Percentiles rank a stretch among this genome's conserved stretches.
Conservation (phyloP, 2,113 vertebrate species). For the Paracanthobrama guichenoti region DNA sequence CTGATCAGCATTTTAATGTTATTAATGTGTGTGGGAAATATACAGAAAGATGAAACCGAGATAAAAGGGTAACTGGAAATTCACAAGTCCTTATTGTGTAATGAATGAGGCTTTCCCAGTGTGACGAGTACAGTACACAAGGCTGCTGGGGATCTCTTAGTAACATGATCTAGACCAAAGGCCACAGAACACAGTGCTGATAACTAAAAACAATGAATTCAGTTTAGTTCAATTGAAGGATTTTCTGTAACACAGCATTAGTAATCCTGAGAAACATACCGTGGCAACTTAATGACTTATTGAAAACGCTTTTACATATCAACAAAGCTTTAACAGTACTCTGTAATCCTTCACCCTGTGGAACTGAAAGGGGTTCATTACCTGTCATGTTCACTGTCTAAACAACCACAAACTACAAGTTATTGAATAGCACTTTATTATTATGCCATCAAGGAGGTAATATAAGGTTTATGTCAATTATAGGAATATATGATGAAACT, state of each 20-base stretch:
- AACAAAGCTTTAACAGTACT: neutral
- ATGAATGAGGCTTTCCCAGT: slow-evolving; percentile 4
- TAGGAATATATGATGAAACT: slow-evolving; percentile 2
- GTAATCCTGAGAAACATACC: neutral
- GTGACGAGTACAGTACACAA: slow-evolving; percentile 7
- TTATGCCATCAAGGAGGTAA: neutral
- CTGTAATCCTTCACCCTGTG: neutral
- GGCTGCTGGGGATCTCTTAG: slow-evolving; percentile 20
- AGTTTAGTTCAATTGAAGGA: neutral
- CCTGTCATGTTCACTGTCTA: neutral
- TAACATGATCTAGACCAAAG: neutral
- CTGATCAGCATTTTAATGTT: slow-evolving; percentile 7
- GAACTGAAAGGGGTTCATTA: neutral
- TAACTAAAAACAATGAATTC: neutral
- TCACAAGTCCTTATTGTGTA: neutral
- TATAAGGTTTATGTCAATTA: neutral
- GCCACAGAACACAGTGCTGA: neutral
- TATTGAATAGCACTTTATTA: neutral
- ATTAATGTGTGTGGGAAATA: neutral
- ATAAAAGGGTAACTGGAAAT: neutral
- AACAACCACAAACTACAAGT: neutral
- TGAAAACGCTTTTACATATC: neutral
- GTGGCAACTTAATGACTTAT: neutral
- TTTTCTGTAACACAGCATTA: slow-evolving; percentile 1
- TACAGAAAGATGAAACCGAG: neutral